Base-by-base conservation (phyloP, 2,888 invertebrate genomes). In the Rhamphomyia laevipes region DNA sequence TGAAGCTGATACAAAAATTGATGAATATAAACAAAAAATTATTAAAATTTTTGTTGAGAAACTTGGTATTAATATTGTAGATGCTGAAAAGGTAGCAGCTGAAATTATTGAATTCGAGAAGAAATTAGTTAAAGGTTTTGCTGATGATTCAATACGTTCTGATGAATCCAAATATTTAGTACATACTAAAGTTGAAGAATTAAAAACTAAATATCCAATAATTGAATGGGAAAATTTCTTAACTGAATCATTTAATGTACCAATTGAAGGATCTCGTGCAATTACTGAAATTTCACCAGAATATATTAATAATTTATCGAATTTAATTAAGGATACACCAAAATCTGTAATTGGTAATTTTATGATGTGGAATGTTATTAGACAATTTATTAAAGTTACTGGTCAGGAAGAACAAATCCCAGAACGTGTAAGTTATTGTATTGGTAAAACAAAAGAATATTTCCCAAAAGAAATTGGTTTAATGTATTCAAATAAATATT, bases 91-190 rank as follows among this genome's bases (percentile, higher is more conserved):
- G 27, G 15, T 18, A 21, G 42, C 18, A 10, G 13, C 21, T 2
- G 42, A 42, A 42, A 42, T 42, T 42, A n/a, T 23, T 42, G 42
- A 42, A n/a, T 42, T 42, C 10, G 23, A 42, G 15, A 42, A 13
- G 4, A 12, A 42, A 42, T 42, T 42, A 42, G 13, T 21, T 13
- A n/a, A 13, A 23, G 13, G 21, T n/a, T 13, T 42, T 27, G 42
- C 42, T 15, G n/a, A 23, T 42, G 17, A 27, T n/a, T 15, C 3
- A 7, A 15, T 15, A 10, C 15, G 9, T 23, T 1, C 1, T 15
- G 42, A 42, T 27, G 15, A 42, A 15, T 15, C 10, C 4, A 42
- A 42, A 42, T 23, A 42, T 23, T 42, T 23, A 21, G 27, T 23
- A 9, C n/a, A 27, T n/a, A 23, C 21, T 4, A 42, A 21, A 23